Evolutionary conservation across 1,140 invertebrate species (phyloP), one percentile per base, ranked within the genome.

Genomic region (Leptonema lineaticorne): DNA sequence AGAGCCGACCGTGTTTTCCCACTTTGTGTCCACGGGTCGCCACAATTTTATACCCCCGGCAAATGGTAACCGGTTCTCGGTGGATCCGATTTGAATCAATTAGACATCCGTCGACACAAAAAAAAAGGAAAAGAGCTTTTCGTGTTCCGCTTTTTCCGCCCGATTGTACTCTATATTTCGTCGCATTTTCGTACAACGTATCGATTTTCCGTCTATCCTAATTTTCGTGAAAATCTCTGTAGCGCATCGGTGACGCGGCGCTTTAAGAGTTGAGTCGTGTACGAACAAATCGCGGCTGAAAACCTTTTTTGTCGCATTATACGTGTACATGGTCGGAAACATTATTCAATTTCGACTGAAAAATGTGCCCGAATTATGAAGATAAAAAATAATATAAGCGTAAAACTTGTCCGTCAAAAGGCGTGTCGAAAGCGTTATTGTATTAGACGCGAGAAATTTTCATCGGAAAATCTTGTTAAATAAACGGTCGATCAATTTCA

Each of bases 21-120:
- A 9, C 9, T 2, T 16, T 16, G 2, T 11, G 11, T 11, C 37
- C 9, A 41, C 37, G 9, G n/a, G n/a, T 2, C 37, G 2, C 1
- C 37, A 11, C 37, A 57, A 67, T 67, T 45, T 70, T 68, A 11
- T 11, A 11, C 30, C 5, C 30, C 11, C 30, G 30, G 30, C 11
- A 33, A n/a, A n/a, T n/a, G n/a, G n/a, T n/a, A n/a, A 33, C 11
- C 11, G 16, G 2, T 14, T 3, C 20, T 24, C 60, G 58, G 66
- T 33, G 65, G 65, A 69, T 71, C 63, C 56, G 70, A 68, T 67
- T 69, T 67, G 68, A 69, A 72, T 72, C 70, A 72, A 72, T 72
- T 72, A 72, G 70, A 72, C 67, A 60, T 60, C 58, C 63, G 67
- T 63, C 56, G 68, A 67, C 63, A 69, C n/a, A n/a, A n/a, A n/a